Evolutionary conservation across 2,113 vertebrate genomes (phyloP).

Genomic region (Tetrax tetrax): DNA sequence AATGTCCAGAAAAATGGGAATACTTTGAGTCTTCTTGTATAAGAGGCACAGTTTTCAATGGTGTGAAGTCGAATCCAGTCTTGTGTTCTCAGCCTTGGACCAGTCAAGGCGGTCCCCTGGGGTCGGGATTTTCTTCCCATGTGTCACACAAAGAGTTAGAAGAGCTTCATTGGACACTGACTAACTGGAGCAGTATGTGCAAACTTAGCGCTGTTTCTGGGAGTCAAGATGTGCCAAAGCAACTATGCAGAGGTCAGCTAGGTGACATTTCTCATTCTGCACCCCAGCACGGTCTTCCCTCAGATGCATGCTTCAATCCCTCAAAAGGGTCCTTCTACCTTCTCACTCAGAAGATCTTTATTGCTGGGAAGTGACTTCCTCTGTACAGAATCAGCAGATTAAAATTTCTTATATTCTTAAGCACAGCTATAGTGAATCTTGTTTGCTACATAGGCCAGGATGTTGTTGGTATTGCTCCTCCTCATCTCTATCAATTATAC

Average conservation of each 20-base stretch:
- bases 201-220: neutral
- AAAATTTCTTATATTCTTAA: neutral
- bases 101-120: neutral
- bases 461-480: neutral
- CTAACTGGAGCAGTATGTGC: neutral
- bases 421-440: neutral
- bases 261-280: neutral
- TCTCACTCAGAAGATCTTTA: neutral
- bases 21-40: neutral
- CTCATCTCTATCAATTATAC: neutral
- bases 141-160: neutral
- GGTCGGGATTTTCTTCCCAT: neutral
- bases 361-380: neutral
- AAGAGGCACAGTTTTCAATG: neutral
- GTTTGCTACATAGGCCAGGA: neutral
- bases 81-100: neutral
- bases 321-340: neutral
- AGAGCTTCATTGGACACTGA: neutral
- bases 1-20: neutral
- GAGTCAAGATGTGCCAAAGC: neutral
- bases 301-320: neutral
- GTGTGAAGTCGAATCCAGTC: neutral
- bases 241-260: neutral
- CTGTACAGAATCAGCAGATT: neutral
- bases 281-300: neutral